These are phyloP conservation scores for Tragelaphus oryx DNA, from an alignment of 2,797 vertebrate species.

Conservation along the genomic window DNA sequence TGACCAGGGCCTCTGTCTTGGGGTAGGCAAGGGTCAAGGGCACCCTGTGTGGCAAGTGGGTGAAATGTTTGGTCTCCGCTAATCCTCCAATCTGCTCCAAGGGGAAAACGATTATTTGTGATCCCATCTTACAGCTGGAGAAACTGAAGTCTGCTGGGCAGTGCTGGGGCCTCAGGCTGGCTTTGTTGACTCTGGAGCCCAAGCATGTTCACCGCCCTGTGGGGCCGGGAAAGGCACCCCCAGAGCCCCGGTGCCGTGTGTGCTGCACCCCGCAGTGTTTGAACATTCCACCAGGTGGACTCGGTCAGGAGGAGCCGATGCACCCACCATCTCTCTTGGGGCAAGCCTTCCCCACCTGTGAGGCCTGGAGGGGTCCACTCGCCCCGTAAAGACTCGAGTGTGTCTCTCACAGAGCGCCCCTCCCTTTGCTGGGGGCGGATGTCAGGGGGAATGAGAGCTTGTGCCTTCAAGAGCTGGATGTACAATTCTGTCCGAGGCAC, in stretches of 20 bases:
- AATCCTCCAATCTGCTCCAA: no score
- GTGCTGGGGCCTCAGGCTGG: accelerated
- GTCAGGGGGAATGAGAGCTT: accelerated
- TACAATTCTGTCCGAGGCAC: neutral
- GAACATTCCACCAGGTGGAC: neutral
- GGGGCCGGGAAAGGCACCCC: neutral
- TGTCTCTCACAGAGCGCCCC: neutral
- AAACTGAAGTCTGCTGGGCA: neutral
- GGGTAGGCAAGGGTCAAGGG: neutral
- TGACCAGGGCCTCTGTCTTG: no score
- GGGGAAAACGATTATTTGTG: accelerated
- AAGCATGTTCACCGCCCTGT: accelerated
- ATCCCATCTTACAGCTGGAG: neutral
- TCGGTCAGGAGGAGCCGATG: neutral
- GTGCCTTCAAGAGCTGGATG: neutral
- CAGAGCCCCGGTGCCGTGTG: accelerated
- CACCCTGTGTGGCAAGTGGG: accelerated
- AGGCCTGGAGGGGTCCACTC: accelerated
- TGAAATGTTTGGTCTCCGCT: neutral
- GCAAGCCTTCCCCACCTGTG: accelerated
- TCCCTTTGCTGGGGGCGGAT: neutral
- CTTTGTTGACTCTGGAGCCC: neutral
- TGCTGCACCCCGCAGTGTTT: accelerated
- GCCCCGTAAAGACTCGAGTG: accelerated
- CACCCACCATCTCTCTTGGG: neutral